Base-by-base conservation (phyloP, 2,113 vertebrate species). In the Gymnorhina tibicen region DNA sequence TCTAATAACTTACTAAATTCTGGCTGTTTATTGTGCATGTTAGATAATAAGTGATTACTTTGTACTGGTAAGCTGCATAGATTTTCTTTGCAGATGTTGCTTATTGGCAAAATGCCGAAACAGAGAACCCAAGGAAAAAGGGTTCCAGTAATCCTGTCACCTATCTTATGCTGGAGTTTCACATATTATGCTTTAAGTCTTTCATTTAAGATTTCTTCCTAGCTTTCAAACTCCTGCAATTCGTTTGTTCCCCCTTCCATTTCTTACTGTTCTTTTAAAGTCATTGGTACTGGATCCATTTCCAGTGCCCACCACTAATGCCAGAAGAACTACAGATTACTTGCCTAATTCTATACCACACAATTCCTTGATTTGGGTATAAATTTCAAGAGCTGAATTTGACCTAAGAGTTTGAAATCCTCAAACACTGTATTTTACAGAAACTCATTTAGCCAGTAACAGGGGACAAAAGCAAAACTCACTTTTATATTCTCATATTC, bases 401-500 rank as follows among this genome's bases (percentile, higher is more conserved):
- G 6, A 87, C 39, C 27, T 79, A 63, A 60, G 37, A 88, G 53
- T 50, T 47, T 60, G 24, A 83, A 91, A 75, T 50, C 44, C 47
- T 50, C 30, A 6, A 87, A 52, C 8, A 6, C 17, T 42, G 0
- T 28, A 52, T 59, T 84, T 74, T 78, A 64, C 18, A 87, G 52
- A 82, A 85, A 67, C 9, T 87, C 41, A 24, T 50, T 87, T 60
- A 70, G 33, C 30, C 39, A 72, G 52, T 68, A 85, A 55, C 11
- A 53, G 9, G 18, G 16, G 11, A 70, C 62, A 85, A 91, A 87
- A 79, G 11, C 53, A 70, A 94, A 60, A 96, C 96, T 92, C 67
- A 99, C 99, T 98, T 99, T 99, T 95, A 99, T 97, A 94, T 98
- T 98, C 50, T 99, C 99, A 50, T 99, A 99, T n/a, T 98, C 85